Evolutionary conservation across 2,113 vertebrate genomes (phyloP).

Genomic region (Oxygymnocypris stewartii): DNA sequence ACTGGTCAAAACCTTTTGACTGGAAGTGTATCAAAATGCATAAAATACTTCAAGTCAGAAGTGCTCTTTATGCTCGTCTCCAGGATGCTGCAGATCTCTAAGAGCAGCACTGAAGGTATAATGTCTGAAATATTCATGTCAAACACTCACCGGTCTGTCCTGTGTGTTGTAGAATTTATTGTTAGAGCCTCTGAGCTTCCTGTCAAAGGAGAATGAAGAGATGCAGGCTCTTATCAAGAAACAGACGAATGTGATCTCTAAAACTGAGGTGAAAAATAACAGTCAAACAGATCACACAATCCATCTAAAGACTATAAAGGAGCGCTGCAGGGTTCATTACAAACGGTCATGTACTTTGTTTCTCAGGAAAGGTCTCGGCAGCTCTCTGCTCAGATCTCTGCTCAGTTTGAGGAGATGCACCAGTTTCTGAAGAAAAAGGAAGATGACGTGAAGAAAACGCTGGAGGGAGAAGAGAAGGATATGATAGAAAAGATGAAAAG

Average conservation of each 20-base stretch:
- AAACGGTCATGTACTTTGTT: neutral
- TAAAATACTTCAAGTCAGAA: neutral
- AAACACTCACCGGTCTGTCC: neutral
- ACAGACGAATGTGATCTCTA: slow-evolving; percentile 55
- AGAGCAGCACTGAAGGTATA: neutral
- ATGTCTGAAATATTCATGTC: slow-evolving; percentile 3
- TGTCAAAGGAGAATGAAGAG: slow-evolving; percentile 53
- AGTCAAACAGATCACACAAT: neutral
- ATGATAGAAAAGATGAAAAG: slow-evolving; percentile 52
- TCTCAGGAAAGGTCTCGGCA: slow-evolving; percentile 51
- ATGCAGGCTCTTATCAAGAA: slow-evolving; percentile 48
- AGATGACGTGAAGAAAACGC: slow-evolving; percentile 50
- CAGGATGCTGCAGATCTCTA: neutral
- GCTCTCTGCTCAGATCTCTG: slow-evolving; percentile 46
- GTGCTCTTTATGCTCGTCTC: neutral
- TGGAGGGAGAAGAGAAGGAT: slow-evolving; percentile 47
- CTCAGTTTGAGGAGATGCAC: slow-evolving; percentile 59
- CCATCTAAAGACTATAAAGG: neutral
- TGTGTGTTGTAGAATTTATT: slow-evolving; percentile 46
- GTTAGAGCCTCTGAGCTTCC: slow-evolving; percentile 48
- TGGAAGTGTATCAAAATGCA: neutral
- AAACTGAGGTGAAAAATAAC: slow-evolving; percentile 49
- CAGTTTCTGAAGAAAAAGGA: slow-evolving; percentile 55
- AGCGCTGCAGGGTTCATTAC: neutral
- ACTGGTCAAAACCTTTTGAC: too few species aligned